Evolutionary conservation across 2,113 vertebrate genomes (phyloP).

Genomic region (Sceloporus tristichus): DNA sequence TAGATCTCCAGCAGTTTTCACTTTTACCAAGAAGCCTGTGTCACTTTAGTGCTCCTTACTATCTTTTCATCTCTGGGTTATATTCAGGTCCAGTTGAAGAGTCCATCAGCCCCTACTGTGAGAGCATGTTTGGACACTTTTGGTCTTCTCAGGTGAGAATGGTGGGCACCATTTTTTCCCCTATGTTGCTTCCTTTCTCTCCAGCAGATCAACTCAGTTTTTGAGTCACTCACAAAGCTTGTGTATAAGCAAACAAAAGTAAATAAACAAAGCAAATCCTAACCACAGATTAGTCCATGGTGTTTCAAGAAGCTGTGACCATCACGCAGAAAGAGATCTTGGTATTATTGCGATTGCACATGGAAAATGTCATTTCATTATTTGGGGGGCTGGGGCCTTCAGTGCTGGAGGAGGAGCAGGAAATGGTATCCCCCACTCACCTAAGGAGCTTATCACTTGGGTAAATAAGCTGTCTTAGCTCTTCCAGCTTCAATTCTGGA

Average conservation of each 20-base stretch:
- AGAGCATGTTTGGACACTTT: constrained; percentile 80
- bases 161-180: constrained; percentile 67
- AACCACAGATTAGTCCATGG: neutral
- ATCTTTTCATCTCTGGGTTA: neutral
- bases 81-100: constrained; percentile 54
- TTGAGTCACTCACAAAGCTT: neutral
- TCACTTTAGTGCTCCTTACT: neutral
- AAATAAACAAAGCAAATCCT: neutral
- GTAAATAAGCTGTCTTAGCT: no score
- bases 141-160: constrained; percentile 41
- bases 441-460: no score
- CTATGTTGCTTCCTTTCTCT: neutral
- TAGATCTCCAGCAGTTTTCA: no score
- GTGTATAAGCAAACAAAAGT: neutral
- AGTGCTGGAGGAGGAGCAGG: no score
- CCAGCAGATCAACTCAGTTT: neutral
- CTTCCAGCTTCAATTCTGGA: no score
- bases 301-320: neutral
- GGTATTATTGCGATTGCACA: neutral
- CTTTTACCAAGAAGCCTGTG: no score
- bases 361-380: neutral
- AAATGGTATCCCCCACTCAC: no score
- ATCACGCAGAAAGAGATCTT: neutral
- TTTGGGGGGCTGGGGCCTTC: no score
- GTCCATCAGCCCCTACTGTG: constrained; percentile 86